Base-by-base conservation (phyloP, 1,140 invertebrate genomes). In the Anadara kagoshimensis region DNA sequence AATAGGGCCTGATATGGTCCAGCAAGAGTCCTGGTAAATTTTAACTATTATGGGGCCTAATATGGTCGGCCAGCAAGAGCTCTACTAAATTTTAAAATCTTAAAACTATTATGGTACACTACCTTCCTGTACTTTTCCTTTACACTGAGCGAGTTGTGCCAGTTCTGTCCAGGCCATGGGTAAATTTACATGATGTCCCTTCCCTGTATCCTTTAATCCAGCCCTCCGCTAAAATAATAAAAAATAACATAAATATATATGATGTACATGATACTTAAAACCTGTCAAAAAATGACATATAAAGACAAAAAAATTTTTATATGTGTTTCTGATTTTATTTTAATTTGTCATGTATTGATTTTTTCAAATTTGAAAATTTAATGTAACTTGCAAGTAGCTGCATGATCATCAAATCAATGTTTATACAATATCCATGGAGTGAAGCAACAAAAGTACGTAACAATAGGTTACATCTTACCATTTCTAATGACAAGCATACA, bases 91-190 rank as follows among this genome's bases (percentile, higher is more conserved):
- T n/a, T n/a, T n/a, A n/a, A n/a, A n/a, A n/a, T n/a, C n/a, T n/a
- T n/a, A n/a, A 36, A 2, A 36, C 7, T 36, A 3, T 2, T 36
- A 7, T 36, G 29, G 29, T 36, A 36, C 29, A 72, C 71, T 65
- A 89, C 88, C 87, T 85, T 89, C 86, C 56, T 89, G 85, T 57
- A 89, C 82, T 58, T 80, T 81, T 10, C 88, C 88, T 73, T 87
- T 88, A 70, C 89, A 90, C 71, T 90, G 87, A 36, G 86, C 80
- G 8, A 90, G 78, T 61, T 87, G 86, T 20, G 87, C 83, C 36
- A 90, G 76, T 64, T 89, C 89, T 73, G 86, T 87, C 89, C 89
- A 90, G 7, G 86, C 87, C 68, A 88, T 69, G 16, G 86, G 84
- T 11, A 90, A 75, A 63, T 88, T 87, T 5, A 88, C 83, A 82